Conservation (phyloP, 2,797 vertebrate genomes). For the Bryconaethiops microstoma region DNA sequence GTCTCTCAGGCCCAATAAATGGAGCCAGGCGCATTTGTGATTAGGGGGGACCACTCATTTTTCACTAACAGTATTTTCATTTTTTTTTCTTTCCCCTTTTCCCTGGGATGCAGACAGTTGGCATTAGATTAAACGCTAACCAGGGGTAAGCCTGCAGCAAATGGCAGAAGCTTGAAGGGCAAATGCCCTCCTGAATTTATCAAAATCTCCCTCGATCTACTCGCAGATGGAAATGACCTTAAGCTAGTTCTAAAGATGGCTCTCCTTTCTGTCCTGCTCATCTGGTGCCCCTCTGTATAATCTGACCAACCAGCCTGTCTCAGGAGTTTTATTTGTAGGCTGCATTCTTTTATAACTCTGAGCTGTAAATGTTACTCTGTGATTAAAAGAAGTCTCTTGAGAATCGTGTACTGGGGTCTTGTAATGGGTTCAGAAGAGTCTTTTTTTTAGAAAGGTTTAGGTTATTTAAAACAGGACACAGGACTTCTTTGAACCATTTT, state of each 20-base stretch:
- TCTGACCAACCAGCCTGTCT: slow-evolving; percentile 24
- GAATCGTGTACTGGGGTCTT: slow-evolving; percentile 13
- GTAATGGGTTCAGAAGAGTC: slow-evolving; percentile 24
- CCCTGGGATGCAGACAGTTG: slow-evolving; percentile 72
- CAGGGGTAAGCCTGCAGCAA: slow-evolving; percentile 75
- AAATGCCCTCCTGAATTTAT: slow-evolving; percentile 83
- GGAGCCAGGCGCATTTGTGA: slow-evolving; percentile 73
- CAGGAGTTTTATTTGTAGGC: slow-evolving; percentile 41
- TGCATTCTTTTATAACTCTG: slow-evolving; percentile 41
- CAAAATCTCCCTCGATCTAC: slow-evolving; percentile 77
- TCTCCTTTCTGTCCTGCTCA: neutral
- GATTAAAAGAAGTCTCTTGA: slow-evolving; percentile 38
- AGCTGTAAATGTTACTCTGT: slow-evolving; percentile 39
- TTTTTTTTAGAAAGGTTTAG: slow-evolving; percentile 29
- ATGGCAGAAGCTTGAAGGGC: slow-evolving; percentile 81
- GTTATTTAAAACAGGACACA: slow-evolving; percentile 38
- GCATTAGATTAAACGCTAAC: slow-evolving; percentile 82
- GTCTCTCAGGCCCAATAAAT: slow-evolving; percentile 78
- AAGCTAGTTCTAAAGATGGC: slow-evolving; percentile 69
- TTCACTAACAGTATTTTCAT: slow-evolving; percentile 81
- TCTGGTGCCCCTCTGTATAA: slow-evolving; percentile 9
- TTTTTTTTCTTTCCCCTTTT: slow-evolving; percentile 67
- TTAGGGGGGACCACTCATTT: slow-evolving; percentile 77
- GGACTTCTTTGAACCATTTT: neutral
- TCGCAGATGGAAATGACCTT: slow-evolving; percentile 78